Base-by-base conservation (phyloP, 2,113 vertebrate species). In the Alethe castanea region DNA sequence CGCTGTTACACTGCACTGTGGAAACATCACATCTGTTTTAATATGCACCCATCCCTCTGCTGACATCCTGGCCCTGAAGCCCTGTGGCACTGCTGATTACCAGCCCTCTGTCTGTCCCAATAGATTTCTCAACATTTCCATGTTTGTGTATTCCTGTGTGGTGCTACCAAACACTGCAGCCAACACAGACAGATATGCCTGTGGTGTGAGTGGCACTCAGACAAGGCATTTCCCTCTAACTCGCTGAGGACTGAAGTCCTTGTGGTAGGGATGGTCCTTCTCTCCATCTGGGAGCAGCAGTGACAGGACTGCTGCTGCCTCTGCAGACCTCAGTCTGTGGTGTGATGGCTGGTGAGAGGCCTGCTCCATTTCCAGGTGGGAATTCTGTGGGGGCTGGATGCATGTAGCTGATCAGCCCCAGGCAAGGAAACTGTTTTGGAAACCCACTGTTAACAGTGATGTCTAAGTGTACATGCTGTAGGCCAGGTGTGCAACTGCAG, bases 401-500 rank as follows among this genome's bases (percentile, higher is more conserved):
- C 4, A 0, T 6, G 31, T 6, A 42, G 24, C 17, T 70, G 26
- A 26, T 66, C 22, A 60, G n/a, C 19, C 20, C 5, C 5, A 11
- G 48, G 14, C 38, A 67, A n/a, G 35, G 28, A 72, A 73, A 44
- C 3, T 25, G 2, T 40, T 84, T 54, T 24, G 56, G 31, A 62
- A 92, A 38, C 13, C 14, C 4, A 2, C 12, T 47, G 2, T 42
- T 38, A 53, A 16, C 11, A 52, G n/a, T 19, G 18, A 19, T 20
- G 36, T 28, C 36, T 18, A 48, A 45, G 53, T 2, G 22, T 54
- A 2, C 0, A 0, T 35, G 18, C 16, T 0, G 0, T 8, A 65
- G 60, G 54, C 29, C 60, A 54, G 47, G 4, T 11, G 17, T 59
- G 42, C 33, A 31, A 25, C 19, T 48, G 62, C 42, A 35, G 44